A percentile compares a stretch with the other conserved stretches of the same genome.
These are phyloP conservation scores for Gasterosteus nipponicus DNA, from an alignment of 2,113 vertebrate genomes.

Conservation along the genomic window DNA sequence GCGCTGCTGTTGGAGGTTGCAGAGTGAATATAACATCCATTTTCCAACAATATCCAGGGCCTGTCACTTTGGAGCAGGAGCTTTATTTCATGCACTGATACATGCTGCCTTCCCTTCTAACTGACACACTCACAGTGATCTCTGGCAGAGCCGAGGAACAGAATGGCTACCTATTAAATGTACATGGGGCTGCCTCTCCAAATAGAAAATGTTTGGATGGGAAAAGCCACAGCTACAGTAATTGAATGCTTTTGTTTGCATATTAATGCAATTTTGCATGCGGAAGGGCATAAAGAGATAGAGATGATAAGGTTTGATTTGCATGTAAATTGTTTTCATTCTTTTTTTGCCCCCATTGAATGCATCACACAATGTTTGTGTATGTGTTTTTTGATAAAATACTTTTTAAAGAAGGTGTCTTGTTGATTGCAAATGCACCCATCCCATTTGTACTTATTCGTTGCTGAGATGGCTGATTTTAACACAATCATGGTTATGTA, in stretches of 20 bases:
- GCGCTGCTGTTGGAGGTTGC: constrained; percentile 70
- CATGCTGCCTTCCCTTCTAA: constrained; percentile 78
- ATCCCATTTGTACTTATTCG: constrained; percentile 48
- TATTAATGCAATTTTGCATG: constrained; percentile 77
- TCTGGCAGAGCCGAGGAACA: constrained; percentile 65
- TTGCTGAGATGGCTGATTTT: constrained; percentile 42
- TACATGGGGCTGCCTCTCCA: constrained; percentile 71
- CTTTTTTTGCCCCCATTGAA: constrained; percentile 51
- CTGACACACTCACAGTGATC: constrained; percentile 73
- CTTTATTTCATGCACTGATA: constrained; percentile 84
- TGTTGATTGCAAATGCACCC: constrained; percentile 46
- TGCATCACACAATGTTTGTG: constrained; percentile 30
- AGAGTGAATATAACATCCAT: constrained; percentile 77
- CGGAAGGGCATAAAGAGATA: constrained; percentile 75
- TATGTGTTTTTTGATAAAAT: constrained; percentile 58
- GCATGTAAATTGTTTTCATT: constrained; percentile 83
- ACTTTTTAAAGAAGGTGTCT: constrained; percentile 35
- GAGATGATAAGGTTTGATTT: constrained; percentile 83
- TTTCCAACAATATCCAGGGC: constrained; percentile 78
- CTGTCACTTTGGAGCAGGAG: constrained; percentile 76
- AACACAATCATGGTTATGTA: constrained; percentile 33
- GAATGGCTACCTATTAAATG: constrained; percentile 77
- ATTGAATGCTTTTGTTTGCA: constrained; percentile 76
- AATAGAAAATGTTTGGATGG: constrained; percentile 74
- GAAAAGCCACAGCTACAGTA: constrained; percentile 73